phyloP scores from a whole-genome alignment of 2,888 invertebrate species.

The Agrochola lota region DNA sequence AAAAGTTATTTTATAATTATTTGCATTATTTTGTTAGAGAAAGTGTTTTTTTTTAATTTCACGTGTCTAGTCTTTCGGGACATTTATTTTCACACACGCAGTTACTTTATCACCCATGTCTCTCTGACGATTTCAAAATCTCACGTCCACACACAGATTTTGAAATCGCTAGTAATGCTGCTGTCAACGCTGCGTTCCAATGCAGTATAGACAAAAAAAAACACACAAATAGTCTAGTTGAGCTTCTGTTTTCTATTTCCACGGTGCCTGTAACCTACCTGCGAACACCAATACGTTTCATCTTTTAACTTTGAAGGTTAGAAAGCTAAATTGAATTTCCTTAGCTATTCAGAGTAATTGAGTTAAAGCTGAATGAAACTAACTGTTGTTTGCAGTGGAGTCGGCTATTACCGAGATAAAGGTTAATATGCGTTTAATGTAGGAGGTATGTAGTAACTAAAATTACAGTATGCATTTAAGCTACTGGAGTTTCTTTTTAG shows the following conservation, averaged over 20 bases:
- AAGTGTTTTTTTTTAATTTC: too few relatives aligned
- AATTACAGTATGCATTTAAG: background rate
- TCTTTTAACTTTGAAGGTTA: slow-evolving; percentile 44
- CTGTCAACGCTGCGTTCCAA: too few relatives aligned
- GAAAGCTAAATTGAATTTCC: slow-evolving; percentile 57
- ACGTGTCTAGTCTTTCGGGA: too few relatives aligned
- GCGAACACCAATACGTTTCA: slow-evolving; percentile 33
- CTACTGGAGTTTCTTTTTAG: background rate
- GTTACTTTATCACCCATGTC: too few relatives aligned
- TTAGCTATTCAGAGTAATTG: slow-evolving; percentile 24
- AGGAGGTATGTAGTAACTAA: background rate
- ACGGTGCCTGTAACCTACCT: slow-evolving; percentile 11
- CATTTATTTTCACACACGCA: too few relatives aligned
- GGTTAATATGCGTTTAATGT: background rate
- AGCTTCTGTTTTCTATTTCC: slow-evolving; percentile 3
- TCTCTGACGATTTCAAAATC: too few relatives aligned
- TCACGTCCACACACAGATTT: too few relatives aligned
- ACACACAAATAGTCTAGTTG: background rate
- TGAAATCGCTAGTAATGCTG: too few relatives aligned
- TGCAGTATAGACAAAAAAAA: background rate
- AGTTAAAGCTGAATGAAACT: slow-evolving; percentile 27
- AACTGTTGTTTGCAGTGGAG: background rate
- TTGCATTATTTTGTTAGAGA: too few relatives aligned
- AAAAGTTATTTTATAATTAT: too few relatives aligned
- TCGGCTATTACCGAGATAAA: background rate